Conservation (phyloP, 2,113 vertebrate genomes). For the Rallus limicola region DNA sequence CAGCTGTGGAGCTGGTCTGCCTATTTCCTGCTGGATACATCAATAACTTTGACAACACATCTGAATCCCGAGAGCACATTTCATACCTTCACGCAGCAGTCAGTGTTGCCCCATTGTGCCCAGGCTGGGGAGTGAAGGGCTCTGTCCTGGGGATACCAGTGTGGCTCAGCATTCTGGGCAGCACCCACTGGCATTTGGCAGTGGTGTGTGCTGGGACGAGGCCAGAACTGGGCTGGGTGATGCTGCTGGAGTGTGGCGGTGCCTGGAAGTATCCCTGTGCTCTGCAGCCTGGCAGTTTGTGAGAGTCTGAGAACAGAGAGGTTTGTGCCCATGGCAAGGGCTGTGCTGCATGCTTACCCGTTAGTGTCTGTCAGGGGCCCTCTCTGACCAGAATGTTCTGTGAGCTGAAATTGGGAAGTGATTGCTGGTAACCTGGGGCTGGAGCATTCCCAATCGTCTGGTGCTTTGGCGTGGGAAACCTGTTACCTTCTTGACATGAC, state of each 20-base stretch:
- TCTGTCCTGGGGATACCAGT: neutral
- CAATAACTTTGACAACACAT: neutral
- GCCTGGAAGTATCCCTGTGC: neutral
- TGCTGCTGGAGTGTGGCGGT: neutral
- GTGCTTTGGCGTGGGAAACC: neutral
- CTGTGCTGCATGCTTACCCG: neutral
- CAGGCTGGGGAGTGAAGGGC: neutral
- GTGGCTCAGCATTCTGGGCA: neutral
- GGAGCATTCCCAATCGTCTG: neutral
- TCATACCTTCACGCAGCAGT: neutral
- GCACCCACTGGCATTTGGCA: neutral
- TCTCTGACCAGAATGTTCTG: neutral
- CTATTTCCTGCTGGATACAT: neutral
- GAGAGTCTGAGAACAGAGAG: neutral
- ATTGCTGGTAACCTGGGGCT: neutral
- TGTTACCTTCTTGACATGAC: neutral
- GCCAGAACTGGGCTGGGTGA: neutral
- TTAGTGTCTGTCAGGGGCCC: neutral
- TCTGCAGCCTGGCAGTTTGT: neutral
- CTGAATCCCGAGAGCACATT: neutral
- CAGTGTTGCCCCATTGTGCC: neutral
- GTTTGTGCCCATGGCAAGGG: neutral
- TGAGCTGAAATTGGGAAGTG: neutral
- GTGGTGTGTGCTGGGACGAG: rapidly evolving
- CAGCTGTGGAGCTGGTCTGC: neutral